Percentiles rank a stretch among this genome's conserved stretches.
phyloP scores from a whole-genome alignment of 2,888 invertebrate genomes.

The Acleris literana region DNA sequence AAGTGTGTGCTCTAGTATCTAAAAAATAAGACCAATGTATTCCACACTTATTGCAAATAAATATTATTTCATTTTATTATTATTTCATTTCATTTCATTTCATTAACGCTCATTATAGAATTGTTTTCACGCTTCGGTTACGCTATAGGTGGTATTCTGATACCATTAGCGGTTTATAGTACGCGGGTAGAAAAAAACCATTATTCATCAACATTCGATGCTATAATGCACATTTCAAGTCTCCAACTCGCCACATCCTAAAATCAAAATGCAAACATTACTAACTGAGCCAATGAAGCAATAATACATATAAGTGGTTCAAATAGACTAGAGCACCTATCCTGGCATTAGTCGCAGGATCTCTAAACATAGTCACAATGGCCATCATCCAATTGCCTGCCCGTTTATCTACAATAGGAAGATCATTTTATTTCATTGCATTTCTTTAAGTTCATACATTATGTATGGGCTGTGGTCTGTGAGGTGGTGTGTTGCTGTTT shows the following conservation, averaged over 20 bases:
- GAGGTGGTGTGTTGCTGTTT: slow-evolving; percentile 38
- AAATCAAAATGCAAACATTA: slow-evolving; percentile 18
- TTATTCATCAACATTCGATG: neutral
- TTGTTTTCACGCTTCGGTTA: too few relatives aligned
- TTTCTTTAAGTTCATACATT: slow-evolving; percentile 79
- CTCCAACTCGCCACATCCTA: slow-evolving; percentile 1
- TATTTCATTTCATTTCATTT: too few relatives aligned
- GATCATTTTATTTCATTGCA: slow-evolving; percentile 66
- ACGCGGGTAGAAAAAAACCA: too few relatives aligned
- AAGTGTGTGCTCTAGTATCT: too few relatives aligned
- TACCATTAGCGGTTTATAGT: too few relatives aligned
- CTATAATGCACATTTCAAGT: neutral
- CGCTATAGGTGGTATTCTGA: too few relatives aligned
- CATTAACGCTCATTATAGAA: too few relatives aligned
- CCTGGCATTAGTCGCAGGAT: slow-evolving; percentile 75
- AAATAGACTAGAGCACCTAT: slow-evolving; percentile 68
- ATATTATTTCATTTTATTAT: too few relatives aligned
- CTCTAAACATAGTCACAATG: slow-evolving; percentile 83
- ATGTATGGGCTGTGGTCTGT: slow-evolving; percentile 57
- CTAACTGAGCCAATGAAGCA: slow-evolving; percentile 69
- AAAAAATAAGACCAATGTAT: too few relatives aligned
- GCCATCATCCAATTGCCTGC: slow-evolving; percentile 81
- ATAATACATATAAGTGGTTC: slow-evolving; percentile 73
- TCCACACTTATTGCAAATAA: too few relatives aligned
- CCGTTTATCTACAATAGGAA: slow-evolving; percentile 75